Conservation (phyloP, 2,888 invertebrate genomes). For the Phania funesta region DNA sequence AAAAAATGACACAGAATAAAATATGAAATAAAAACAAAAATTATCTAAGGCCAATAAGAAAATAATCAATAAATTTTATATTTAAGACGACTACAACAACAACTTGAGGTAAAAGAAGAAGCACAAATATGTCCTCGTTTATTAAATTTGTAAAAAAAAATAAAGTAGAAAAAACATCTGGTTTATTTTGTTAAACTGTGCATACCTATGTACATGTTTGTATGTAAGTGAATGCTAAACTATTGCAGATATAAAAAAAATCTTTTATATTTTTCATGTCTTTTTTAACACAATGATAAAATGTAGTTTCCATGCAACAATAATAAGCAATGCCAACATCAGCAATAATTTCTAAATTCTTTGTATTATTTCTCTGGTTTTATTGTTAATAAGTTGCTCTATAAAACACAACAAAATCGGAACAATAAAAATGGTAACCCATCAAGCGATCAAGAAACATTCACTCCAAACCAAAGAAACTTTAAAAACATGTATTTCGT, state of each 20-base stretch:
- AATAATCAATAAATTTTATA: constrained; percentile 47
- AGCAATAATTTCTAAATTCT: constrained; percentile 32
- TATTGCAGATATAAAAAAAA: background rate
- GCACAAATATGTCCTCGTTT: constrained; percentile 35
- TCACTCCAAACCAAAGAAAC: background rate
- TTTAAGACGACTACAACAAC: background rate
- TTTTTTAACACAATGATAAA: background rate
- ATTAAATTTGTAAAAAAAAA: constrained; percentile 16
- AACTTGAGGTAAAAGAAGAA: constrained; percentile 4
- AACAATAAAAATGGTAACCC: background rate
- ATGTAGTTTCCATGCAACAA: background rate
- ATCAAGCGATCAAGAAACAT: constrained; percentile 8
- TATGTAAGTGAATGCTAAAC: background rate
- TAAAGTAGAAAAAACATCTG: background rate
- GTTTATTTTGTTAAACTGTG: constrained; percentile 15
- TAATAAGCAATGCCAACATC: constrained; percentile 33
- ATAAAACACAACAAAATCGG: background rate
- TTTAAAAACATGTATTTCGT: constrained; percentile 2
- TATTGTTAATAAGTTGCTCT: constrained; percentile 27
- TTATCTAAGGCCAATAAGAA: constrained; percentile 15
- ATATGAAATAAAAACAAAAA: constrained; percentile 2
- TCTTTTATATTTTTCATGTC: constrained; percentile 1
- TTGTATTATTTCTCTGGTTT: constrained; percentile 18
- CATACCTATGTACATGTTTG: background rate
- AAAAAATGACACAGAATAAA: constrained; percentile 21